Evolutionary conservation across 2,888 invertebrate genomes (phyloP).

Genomic region (Rhagium mordax): DNA sequence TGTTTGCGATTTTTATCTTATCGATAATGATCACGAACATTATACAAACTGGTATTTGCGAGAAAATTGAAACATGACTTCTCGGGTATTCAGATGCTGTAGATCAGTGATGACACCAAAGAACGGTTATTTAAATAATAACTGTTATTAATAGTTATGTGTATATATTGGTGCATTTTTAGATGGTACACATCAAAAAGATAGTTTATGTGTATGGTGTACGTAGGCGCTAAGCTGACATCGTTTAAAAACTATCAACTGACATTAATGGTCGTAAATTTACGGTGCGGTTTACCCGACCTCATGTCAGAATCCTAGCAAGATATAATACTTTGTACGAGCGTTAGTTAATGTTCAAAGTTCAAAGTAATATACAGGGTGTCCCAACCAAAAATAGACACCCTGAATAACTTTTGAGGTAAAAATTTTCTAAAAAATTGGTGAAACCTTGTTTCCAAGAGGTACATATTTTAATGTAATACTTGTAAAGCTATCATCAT

Average conservation of each 20-base stretch:
- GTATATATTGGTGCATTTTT: background rate
- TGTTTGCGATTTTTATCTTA: slow-evolving; percentile 10
- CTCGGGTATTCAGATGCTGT: background rate
- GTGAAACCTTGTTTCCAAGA: no score
- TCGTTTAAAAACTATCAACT: background rate
- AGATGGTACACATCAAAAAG: background rate
- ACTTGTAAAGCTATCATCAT: no score
- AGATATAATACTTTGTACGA: background rate
- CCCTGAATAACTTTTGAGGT: no score
- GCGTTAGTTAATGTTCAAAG: no score
- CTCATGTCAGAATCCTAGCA: background rate
- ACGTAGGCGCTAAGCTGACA: background rate
- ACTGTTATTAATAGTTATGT: background rate
- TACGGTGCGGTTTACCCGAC: background rate
- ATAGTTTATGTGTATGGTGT: background rate
- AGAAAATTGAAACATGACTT: background rate
- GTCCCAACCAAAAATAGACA: no score
- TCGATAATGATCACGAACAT: background rate
- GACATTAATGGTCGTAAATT: background rate
- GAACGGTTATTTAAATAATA: background rate
- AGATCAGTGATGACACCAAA: background rate
- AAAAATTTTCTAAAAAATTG: no score
- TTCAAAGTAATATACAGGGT: background rate
- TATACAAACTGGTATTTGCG: background rate
- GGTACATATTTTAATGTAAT: no score